phyloP scores from a whole-genome alignment of 2,797 vertebrate species.

The Hypotaenidia okinawae region DNA sequence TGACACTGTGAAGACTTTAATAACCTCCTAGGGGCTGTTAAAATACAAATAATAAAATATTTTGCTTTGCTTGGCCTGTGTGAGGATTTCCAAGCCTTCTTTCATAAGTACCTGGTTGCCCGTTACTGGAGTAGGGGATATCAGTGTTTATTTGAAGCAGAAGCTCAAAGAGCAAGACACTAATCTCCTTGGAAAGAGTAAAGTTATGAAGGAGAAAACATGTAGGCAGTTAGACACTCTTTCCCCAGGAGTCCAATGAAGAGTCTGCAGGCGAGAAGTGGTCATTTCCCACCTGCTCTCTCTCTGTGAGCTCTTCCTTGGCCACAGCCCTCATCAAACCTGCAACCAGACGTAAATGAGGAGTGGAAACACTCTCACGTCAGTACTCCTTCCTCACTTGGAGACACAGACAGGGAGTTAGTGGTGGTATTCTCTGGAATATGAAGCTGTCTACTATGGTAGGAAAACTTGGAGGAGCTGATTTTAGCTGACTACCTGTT shows the following conservation, averaged over 20 bases:
- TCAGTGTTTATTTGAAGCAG: background rate
- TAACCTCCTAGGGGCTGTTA: background rate
- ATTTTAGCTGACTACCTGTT: background rate
- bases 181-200: background rate
- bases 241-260: background rate
- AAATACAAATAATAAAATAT: background rate
- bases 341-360: background rate
- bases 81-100: background rate
- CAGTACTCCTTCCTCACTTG: fast-evolving
- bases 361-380: fast-evolving
- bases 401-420: background rate
- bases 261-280: background rate
- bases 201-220: background rate
- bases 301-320: background rate
- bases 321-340: background rate
- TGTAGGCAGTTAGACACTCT: background rate
- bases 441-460: background rate
- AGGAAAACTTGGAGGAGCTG: background rate
- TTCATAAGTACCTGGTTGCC: background rate
- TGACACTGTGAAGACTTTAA: background rate
- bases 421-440: background rate
- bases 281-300: background rate
- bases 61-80: background rate
- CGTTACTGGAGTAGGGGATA: background rate
- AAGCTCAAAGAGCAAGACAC: background rate